Base-by-base conservation (phyloP, 2,113 vertebrate species). In the Poeciliopsis prolifica region DNA sequence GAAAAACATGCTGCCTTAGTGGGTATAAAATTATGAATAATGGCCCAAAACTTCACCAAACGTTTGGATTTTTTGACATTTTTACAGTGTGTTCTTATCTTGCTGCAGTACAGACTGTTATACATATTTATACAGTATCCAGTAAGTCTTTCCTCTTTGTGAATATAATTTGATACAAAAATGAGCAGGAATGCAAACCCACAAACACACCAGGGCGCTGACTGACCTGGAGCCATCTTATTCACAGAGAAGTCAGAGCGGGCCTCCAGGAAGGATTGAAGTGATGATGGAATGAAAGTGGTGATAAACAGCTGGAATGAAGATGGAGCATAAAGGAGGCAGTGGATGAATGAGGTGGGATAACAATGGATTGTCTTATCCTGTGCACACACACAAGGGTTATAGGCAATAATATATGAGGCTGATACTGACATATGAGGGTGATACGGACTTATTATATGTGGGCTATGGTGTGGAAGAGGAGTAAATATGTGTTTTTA, bases 211-310 rank as follows among this genome's bases (percentile, higher is more conserved):
- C 79, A 79, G 78, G 79, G 81, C 82, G 78, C 65, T 76, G 86
- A 94, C 92, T 94, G 92, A 95, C 94, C 94, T 94, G 92, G 65
- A 81, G 83, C 84, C 82, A 86, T 86, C 90, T 85, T 82, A 88
- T 87, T 91, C 85, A 86, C 78, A 89, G 74, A 78, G 68, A 54
- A 89, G 86, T 88, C 90, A 89, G 88, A 84, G 71, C 87, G 87
- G 79, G 81, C 65, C 80, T 86, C 88, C 90, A 78, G 68, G 75
- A 76, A 85, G 87, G 86, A 80, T 76, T 66, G 87, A 65, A 81
- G 87, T 86, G 86, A 85, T 89, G 86, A 85, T 88, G 88, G 83
- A 86, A 91, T 88, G 90, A 78, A 74, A 84, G 88, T 82, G 81
- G 74, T 86, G 89, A 88, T 73, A 80, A 90, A 90, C 78, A 89